These are phyloP conservation scores for Aphrocallistes beatrix DNA, from an alignment of 37 sponge, comb jelly and placozoan genomes.

Conservation along the genomic window DNA sequence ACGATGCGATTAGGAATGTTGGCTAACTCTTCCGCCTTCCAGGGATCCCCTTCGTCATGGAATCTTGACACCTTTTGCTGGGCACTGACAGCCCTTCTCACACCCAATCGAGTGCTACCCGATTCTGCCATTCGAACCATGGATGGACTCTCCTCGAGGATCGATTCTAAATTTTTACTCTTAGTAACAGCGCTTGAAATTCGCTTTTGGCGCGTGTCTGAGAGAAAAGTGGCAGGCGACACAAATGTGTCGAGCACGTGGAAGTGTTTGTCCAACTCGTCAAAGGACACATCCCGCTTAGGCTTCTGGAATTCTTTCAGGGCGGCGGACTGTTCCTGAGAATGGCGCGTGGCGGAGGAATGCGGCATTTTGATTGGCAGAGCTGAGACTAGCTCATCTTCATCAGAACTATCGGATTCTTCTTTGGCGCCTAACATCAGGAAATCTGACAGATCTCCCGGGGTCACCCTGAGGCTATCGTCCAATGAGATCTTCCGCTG, in stretches of 20 bases:
- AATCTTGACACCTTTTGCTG: background rate
- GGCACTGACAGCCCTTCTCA: background rate
- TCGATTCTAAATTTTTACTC: background rate
- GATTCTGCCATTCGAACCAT: background rate
- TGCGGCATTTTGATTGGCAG: constrained; percentile 1
- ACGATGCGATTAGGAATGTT: background rate
- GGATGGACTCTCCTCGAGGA: background rate
- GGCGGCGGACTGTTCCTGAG: background rate
- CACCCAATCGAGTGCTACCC: background rate
- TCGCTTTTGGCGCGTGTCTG: background rate
- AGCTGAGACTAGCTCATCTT: background rate
- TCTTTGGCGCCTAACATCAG: background rate
- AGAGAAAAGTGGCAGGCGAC: background rate
- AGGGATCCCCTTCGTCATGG: background rate
- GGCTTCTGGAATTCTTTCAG: background rate
- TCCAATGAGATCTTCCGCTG: background rate
- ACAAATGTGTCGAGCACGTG: constrained; percentile 14
- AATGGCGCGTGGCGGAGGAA: background rate
- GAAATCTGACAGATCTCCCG: background rate
- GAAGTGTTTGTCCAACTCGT: background rate
- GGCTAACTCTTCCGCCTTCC: background rate
- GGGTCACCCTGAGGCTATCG: background rate
- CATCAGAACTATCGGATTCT: background rate
- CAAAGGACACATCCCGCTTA: background rate
- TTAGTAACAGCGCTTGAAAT: background rate